These are phyloP conservation scores for Poeciliopsis prolifica DNA, from an alignment of 2,113 vertebrate species.

Conservation along the genomic window DNA sequence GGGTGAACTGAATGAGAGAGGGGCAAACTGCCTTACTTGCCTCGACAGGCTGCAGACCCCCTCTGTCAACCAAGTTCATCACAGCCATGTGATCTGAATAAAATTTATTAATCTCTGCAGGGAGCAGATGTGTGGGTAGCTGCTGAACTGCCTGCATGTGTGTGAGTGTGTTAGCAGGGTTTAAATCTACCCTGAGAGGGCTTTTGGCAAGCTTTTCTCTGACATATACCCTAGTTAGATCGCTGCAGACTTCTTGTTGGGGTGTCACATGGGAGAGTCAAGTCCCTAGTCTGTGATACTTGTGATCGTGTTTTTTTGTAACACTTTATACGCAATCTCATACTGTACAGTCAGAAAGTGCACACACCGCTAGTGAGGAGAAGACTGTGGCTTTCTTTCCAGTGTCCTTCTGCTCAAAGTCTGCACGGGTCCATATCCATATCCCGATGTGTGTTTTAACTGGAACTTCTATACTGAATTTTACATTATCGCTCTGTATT, in stretches of 20 bases:
- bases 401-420: neutral
- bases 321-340: neutral
- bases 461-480: neutral
- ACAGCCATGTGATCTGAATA: conserved; percentile 40
- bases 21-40: conserved; percentile 20
- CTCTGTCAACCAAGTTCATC: conserved; percentile 55
- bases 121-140: conserved; percentile 19
- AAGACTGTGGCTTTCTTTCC: neutral
- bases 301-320: conserved; percentile 2
- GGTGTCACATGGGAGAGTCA: conserved; percentile 8
- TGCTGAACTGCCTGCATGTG: neutral
- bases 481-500: conserved; percentile 8
- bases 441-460: neutral
- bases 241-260: conserved; percentile 43
- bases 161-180: conserved; percentile 19
- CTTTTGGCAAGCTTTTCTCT: conserved; percentile 47
- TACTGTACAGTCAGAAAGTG: neutral
- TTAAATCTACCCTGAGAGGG: conserved; percentile 44
- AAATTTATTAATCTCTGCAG: conserved; percentile 55
- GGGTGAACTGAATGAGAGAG: conserved; percentile 28
- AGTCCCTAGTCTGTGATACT: conserved; percentile 5
- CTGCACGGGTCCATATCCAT: neutral
- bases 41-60: conserved; percentile 42
- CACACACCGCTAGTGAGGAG: conserved; percentile 10
- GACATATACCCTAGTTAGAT: conserved; percentile 34